Conservation (phyloP, 2,797 vertebrate species). For the Rallus crepitans region DNA sequence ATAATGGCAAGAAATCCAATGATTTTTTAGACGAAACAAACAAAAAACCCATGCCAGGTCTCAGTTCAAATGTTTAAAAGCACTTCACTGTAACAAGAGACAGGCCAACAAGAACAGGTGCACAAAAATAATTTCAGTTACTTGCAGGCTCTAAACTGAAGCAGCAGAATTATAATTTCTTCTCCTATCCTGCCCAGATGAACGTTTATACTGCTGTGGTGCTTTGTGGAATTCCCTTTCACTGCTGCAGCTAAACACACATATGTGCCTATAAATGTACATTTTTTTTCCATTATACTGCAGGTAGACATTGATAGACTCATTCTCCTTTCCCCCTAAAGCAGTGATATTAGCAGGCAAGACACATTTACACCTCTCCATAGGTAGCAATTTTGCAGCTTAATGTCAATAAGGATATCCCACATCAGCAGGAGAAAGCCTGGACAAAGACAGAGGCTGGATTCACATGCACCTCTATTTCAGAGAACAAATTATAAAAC, state of each 20-base stretch:
- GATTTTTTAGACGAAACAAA: not conserved
- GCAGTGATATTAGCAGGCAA: constrained; percentile 31
- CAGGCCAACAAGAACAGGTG: not conserved
- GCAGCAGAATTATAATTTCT: not conserved
- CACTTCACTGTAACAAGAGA: not conserved
- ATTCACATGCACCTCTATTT: not conserved
- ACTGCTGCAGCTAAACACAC: not conserved
- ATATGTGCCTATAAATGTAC: rapidly evolving
- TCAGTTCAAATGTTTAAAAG: not conserved
- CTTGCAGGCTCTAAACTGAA: not conserved
- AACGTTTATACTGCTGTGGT: not conserved
- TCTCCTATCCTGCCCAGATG: not conserved
- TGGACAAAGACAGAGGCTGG: not conserved
- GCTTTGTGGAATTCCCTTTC: not conserved
- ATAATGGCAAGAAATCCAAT: not conserved
- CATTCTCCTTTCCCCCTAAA: constrained; percentile 21
- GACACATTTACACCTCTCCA: constrained; percentile 23
- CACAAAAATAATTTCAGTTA: not conserved
- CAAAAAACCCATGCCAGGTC: not conserved
- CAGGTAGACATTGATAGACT: constrained; percentile 15
- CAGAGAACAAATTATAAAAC: not conserved
- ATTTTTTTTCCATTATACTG: not conserved
- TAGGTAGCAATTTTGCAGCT: not conserved
- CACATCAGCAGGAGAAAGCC: not conserved
- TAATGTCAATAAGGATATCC: not conserved